phyloP scores from a whole-genome alignment of 2,797 vertebrate species.

The Anisognathus igniventris region DNA sequence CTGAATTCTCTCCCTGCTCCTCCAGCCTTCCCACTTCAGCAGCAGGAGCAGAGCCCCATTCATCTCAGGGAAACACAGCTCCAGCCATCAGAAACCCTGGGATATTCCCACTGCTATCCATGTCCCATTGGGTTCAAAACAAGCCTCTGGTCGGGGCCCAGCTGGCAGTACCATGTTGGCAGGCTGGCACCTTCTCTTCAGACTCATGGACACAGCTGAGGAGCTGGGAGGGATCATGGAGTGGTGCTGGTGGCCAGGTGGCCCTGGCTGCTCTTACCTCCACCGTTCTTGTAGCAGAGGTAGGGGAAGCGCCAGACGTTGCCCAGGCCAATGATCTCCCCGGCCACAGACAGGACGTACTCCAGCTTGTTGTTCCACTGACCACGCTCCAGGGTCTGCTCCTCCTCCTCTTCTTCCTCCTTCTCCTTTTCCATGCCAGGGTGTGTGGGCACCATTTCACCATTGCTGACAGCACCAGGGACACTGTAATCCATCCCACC shows the following conservation, averaged over 20 bases:
- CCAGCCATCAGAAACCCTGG: background rate
- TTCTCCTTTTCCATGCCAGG: slow-evolving; percentile 55
- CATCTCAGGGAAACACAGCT: background rate
- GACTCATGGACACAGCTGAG: background rate
- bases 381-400: slow-evolving; percentile 84
- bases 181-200: background rate
- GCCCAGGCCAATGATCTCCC: slow-evolving; percentile 91
- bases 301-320: slow-evolving; percentile 97
- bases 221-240: fast-evolving
- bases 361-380: slow-evolving; percentile 94
- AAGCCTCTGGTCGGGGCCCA: background rate
- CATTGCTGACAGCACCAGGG: slow-evolving; percentile 69
- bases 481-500: slow-evolving; percentile 77
- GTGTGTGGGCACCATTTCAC: slow-evolving; percentile 63
- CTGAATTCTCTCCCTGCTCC: fast-evolving
- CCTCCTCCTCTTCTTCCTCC: slow-evolving; percentile 33
- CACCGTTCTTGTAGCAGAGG: slow-evolving; percentile 95
- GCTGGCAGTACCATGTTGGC: fast-evolving
- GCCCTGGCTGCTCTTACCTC: slow-evolving; percentile 78
- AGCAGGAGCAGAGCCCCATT: background rate
- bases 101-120: fast-evolving
- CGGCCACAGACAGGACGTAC: slow-evolving; percentile 88
- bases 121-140: fast-evolving
- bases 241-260: background rate
- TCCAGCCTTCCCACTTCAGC: background rate